Evolutionary conservation across 1,140 invertebrate species (phyloP).

Genomic region (Drosophila ogumai): DNA sequence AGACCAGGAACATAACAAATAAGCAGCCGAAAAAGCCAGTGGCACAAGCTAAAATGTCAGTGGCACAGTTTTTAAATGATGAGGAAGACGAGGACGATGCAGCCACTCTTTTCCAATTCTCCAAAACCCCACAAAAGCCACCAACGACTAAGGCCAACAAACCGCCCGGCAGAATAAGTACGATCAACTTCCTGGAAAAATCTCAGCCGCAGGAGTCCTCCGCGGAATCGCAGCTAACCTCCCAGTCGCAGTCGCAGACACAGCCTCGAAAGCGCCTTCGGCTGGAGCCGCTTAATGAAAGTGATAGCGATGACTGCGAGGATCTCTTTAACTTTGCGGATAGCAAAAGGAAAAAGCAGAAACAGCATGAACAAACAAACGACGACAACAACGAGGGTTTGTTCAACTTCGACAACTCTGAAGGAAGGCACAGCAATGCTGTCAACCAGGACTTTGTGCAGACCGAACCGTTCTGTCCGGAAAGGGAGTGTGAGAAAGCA

Average conservation of each 20-base stretch:
- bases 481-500: not conserved
- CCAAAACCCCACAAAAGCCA: not conserved
- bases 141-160: not conserved
- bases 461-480: slow-evolving; percentile 44
- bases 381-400: slow-evolving; percentile 37
- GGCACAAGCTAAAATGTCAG: not conserved
- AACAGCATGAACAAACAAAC: not conserved
- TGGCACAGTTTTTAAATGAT: not conserved
- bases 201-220: slow-evolving; percentile 26
- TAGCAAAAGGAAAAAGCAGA: slow-evolving; percentile 46
- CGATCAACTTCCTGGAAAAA: slow-evolving; percentile 59
- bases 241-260: slow-evolving; percentile 33
- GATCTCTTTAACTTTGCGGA: slow-evolving; percentile 64
- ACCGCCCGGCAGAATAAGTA: slow-evolving; percentile 38
- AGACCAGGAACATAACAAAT: slow-evolving; percentile 5
- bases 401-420: slow-evolving; percentile 37
- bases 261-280: slow-evolving; percentile 56
- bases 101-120: slow-evolving; percentile 31
- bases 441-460: slow-evolving; percentile 14
- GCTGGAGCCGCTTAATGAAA: slow-evolving; percentile 46
- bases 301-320: slow-evolving; percentile 66
- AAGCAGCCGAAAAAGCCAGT: not conserved
- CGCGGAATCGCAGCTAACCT: not conserved
- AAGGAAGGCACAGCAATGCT: not conserved
- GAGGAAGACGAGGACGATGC: slow-evolving; percentile 12